A percentile compares a stretch with the other conserved stretches of the same genome.
phyloP scores from a whole-genome alignment of 2,797 vertebrate species.

The Pampus argenteus region DNA sequence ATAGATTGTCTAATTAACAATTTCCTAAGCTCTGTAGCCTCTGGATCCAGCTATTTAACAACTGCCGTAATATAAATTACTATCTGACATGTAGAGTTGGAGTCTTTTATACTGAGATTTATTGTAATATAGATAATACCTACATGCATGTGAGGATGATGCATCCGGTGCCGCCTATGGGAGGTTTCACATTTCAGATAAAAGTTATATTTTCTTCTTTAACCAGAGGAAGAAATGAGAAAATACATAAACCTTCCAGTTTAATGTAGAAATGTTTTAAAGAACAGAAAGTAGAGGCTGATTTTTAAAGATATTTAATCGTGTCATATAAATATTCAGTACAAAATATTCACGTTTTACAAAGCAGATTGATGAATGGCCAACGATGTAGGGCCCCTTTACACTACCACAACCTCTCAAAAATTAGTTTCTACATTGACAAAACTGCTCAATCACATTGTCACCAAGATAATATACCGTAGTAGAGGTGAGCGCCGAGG shows the following conservation, averaged over 20 bases:
- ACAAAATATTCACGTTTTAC: constrained; percentile 98
- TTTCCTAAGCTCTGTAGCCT: constrained; percentile 74
- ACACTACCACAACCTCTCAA: constrained; percentile 71
- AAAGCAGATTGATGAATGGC: constrained; percentile 87
- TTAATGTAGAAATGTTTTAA: not conserved
- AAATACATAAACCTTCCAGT: constrained; percentile 4
- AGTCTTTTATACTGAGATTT: constrained; percentile 47
- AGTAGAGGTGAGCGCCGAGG: constrained; percentile 62
- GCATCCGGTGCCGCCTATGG: constrained; percentile 27
- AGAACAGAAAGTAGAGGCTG: not conserved
- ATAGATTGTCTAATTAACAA: constrained; percentile 85
- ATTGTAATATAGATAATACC: constrained; percentile 44
- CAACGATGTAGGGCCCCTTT: constrained; percentile 51
- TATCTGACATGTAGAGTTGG: constrained; percentile 39
- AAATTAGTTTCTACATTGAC: constrained; percentile 70
- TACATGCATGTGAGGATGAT: constrained; percentile 47
- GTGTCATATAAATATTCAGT: constrained; percentile 98
- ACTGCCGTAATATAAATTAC: constrained; percentile 54
- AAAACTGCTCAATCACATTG: constrained; percentile 80
- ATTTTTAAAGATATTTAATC: constrained; percentile 90
- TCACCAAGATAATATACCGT: constrained; percentile 79
- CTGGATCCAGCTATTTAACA: constrained; percentile 70
- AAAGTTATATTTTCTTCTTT: constrained; percentile 28
- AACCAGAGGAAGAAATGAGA: constrained; percentile 3
- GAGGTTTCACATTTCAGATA: constrained; percentile 33